Evolutionary conservation across 2,888 invertebrate species (phyloP).

Genomic region (Cryptops parisi): DNA sequence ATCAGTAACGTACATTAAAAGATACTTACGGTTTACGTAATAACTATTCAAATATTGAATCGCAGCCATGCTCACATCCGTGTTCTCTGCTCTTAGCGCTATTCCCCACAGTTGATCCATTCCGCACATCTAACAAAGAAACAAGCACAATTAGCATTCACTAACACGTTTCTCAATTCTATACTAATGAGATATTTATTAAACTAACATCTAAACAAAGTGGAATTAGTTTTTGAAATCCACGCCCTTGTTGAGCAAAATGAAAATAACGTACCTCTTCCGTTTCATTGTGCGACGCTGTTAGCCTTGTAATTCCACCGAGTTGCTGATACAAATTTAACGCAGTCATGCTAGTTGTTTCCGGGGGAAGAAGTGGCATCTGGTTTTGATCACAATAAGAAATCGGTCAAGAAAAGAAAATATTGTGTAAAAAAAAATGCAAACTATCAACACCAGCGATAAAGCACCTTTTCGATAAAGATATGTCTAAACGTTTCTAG

Average conservation of each 20-base stretch:
- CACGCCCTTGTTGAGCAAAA: too few species aligned
- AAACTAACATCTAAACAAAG: not conserved
- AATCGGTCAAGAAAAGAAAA: not conserved
- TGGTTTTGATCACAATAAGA: conserved; percentile 19
- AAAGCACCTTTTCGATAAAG: conserved; percentile 54
- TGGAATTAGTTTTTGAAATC: too few species aligned
- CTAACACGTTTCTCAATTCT: not conserved
- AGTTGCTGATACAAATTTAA: conserved; percentile 80
- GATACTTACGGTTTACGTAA: conserved; percentile 63
- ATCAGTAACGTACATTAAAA: too few species aligned
- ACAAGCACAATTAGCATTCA: not conserved
- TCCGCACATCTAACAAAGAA: conserved; percentile 41
- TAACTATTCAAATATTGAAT: conserved; percentile 88
- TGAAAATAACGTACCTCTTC: conserved; percentile 27
- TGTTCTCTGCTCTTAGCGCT: conserved; percentile 73
- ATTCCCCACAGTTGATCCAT: conserved; percentile 94
- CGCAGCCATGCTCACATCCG: conserved; percentile 87
- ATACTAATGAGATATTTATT: not conserved
- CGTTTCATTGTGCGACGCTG: conserved; percentile 32
- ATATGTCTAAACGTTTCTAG: conserved; percentile 73
- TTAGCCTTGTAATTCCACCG: conserved; percentile 65
- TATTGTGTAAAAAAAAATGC: not conserved
- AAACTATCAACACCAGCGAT: not conserved
- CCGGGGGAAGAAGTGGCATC: conserved; percentile 72
- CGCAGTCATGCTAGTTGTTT: conserved; percentile 82